Conservation (phyloP, 2,888 invertebrate species). For the Invenusta paracnida region DNA sequence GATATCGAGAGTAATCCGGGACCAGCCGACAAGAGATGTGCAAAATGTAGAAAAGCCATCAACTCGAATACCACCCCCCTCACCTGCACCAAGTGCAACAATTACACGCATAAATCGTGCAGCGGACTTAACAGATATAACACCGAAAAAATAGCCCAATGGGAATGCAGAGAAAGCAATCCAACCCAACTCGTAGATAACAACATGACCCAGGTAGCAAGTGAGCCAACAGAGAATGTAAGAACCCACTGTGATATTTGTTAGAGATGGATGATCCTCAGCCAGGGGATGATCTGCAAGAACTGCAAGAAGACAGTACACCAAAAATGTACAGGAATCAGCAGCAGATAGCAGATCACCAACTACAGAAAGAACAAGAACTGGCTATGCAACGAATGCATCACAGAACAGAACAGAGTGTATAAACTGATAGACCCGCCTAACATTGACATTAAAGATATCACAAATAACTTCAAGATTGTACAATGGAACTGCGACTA, state of each 20-base stretch:
- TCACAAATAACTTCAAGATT: too few species aligned
- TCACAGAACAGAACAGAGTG: not conserved
- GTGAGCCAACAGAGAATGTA: too few species aligned
- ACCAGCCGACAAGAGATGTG: not conserved
- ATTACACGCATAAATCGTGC: not conserved
- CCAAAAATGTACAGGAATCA: not conserved
- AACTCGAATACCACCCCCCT: not conserved
- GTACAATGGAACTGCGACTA: not conserved
- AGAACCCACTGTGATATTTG: not conserved
- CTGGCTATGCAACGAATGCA: not conserved
- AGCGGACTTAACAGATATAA: not conserved
- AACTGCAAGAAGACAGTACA: not conserved
- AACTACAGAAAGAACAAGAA: slow-evolving; percentile 6
- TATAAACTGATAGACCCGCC: not conserved
- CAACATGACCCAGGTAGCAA: too few species aligned
- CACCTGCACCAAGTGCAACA: slow-evolving; percentile 9
- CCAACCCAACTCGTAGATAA: too few species aligned
- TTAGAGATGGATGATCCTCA: not conserved
- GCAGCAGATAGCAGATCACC: not conserved
- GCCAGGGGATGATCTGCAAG: not conserved
- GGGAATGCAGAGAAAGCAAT: not conserved
- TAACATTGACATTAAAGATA: not conserved
- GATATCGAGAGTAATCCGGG: not conserved
- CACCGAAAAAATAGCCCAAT: not conserved
- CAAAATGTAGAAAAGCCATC: not conserved